Percentiles rank a stretch among this genome's conserved stretches.
Evolutionary conservation across 2,888 invertebrate species (phyloP).

Genomic region (Dynastes hyllus): DNA sequence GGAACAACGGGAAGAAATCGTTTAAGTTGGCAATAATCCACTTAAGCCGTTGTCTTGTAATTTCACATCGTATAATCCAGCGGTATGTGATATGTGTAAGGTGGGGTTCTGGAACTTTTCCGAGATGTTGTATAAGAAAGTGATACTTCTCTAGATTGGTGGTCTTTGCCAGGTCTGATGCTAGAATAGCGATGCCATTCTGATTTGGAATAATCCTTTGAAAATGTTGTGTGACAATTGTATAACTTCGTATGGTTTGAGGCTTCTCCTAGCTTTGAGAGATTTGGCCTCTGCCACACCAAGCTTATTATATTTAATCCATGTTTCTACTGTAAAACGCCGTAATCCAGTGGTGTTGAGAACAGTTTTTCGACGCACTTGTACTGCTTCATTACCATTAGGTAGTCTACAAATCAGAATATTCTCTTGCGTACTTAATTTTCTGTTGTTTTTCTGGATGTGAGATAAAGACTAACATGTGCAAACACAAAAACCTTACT

Average conservation of each 20-base stretch:
- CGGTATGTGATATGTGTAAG: too few relatives aligned
- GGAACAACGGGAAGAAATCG: background rate
- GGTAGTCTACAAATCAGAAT: background rate
- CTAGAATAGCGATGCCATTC: too few relatives aligned
- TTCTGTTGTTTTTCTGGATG: background rate
- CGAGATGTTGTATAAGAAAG: too few relatives aligned
- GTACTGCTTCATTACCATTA: slow-evolving; percentile 9
- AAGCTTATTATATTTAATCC: background rate
- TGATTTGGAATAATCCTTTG: too few relatives aligned
- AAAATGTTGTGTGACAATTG: too few relatives aligned
- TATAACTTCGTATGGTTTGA: too few relatives aligned
- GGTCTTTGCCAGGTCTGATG: too few relatives aligned
- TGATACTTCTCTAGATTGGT: too few relatives aligned
- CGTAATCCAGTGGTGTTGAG: background rate
- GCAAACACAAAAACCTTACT: background rate
- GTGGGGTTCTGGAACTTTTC: too few relatives aligned
- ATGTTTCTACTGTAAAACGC: background rate
- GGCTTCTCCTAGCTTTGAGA: too few relatives aligned
- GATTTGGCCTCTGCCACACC: background rate
- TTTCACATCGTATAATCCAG: too few relatives aligned
- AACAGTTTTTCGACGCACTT: background rate
- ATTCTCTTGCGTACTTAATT: background rate
- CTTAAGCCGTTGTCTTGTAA: slow-evolving; percentile 1
- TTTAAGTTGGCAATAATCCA: slow-evolving; percentile 19
- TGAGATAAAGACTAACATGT: background rate